A percentile compares a stretch with the other conserved stretches of the same genome.
phyloP scores from a whole-genome alignment of 2,888 invertebrate species.

The Pyrochroa serraticornis region DNA sequence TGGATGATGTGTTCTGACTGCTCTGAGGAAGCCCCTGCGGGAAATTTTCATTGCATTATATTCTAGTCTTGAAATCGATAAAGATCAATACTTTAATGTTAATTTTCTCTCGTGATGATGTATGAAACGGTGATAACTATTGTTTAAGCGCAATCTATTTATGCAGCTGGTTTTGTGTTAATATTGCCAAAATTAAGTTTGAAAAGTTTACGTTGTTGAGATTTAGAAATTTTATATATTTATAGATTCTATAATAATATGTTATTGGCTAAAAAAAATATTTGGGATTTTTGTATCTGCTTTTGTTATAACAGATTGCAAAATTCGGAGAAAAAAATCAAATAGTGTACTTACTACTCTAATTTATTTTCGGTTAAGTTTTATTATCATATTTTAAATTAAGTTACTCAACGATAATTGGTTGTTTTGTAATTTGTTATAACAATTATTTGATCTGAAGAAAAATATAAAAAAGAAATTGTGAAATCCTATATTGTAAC shows the following conservation, averaged over 20 bases:
- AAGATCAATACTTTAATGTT: too few relatives aligned
- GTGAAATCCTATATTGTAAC: slow-evolving; percentile 11
- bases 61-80: slow-evolving; percentile 8
- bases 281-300: slow-evolving; percentile 4
- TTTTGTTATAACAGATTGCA: slow-evolving; percentile 19
- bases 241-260: slow-evolving; percentile 11
- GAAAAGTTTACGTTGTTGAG: slow-evolving; percentile 18
- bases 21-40: not conserved
- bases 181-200: slow-evolving; percentile 23
- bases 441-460: slow-evolving; percentile 20
- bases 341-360: not conserved
- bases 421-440: slow-evolving; percentile 19
- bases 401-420: slow-evolving; percentile 9
- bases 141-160: too few relatives aligned
- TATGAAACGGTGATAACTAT: too few relatives aligned
- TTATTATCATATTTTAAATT: not conserved
- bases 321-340: slow-evolving; percentile 2
- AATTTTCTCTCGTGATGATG: too few relatives aligned
- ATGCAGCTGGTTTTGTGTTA: slow-evolving; percentile 23
- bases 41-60: not conserved
- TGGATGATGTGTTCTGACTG: not conserved
- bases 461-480: slow-evolving; percentile 7
- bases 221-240: slow-evolving; percentile 21
- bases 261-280: slow-evolving; percentile 9
- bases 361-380: slow-evolving; percentile 4